Evolutionary conservation across 1,140 invertebrate species (phyloP), one percentile per base, ranked within the genome.

Genomic region (Drosophila repleta): DNA sequence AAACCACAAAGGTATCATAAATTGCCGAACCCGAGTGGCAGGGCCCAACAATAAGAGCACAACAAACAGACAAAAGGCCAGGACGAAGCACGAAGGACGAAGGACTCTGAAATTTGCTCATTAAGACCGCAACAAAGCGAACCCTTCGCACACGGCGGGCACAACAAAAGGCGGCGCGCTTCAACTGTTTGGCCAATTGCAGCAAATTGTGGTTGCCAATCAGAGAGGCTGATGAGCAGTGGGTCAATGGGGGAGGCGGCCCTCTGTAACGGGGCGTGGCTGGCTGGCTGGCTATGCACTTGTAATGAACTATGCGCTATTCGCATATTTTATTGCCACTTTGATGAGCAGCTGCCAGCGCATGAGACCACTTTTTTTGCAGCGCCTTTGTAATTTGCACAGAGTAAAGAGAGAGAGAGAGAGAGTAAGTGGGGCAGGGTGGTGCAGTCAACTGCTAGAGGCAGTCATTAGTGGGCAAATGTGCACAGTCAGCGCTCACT

Each of bases 1-100:
- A 87, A 87, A 88, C 82, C 82, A 82, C 82, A 87, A 88, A 87
- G 82, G 82, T 87, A 88, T 88, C 82, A 74, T 87, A 88, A 87
- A 87, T 88, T 87, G 82, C 83, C 60, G 58, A 65, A 41, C 79
- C 18, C 24, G 15, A 26, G 4, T 21, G 51, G n/a, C 7, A 56
- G 18, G 6, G 17, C 39, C 26, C 26, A 43, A 56, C 43, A 65
- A 61, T 35, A 45, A 21, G 29, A 41, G 13, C 29, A 29, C 29
- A 29, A 29, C 29, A 29, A 29, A 8, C 7, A 62, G 29, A 37
- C 48, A 68, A 21, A 77, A 51, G 69, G 26, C 13, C 24, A 56
- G 49, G 10, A n/a, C n/a, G n/a, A n/a, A n/a, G n/a, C n/a, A n/a
- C n/a, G n/a, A n/a, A n/a, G n/a, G n/a, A n/a, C n/a, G n/a, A n/a